These are phyloP conservation scores for Antheraea yamamai DNA, from an alignment of 2,888 invertebrate species.

Conservation along the genomic window DNA sequence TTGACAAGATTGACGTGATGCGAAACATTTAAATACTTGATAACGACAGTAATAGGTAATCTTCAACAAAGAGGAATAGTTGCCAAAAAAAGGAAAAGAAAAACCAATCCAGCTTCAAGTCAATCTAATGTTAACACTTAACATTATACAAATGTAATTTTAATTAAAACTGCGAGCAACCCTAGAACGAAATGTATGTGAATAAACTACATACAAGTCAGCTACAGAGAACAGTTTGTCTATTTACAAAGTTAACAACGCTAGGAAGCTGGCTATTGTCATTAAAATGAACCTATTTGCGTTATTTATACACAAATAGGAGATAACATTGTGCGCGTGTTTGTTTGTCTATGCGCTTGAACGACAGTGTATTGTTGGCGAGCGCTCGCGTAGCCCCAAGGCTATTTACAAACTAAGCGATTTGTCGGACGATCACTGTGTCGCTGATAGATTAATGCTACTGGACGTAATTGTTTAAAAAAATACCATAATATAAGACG, in stretches of 20 bases:
- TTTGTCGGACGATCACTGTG: not conserved
- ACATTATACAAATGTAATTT: too few relatives aligned
- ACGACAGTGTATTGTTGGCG: not conserved
- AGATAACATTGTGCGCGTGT: slow-evolving; percentile 19
- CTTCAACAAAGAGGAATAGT: too few relatives aligned
- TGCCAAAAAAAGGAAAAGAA: too few relatives aligned
- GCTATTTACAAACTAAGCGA: not conserved
- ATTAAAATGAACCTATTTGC: slow-evolving; percentile 21
- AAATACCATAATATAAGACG: too few relatives aligned
- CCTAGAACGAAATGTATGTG: not conserved
- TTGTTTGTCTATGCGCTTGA: slow-evolving; percentile 8
- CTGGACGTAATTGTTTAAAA: too few relatives aligned
- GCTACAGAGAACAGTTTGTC: not conserved
- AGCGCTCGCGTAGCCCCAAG: not conserved
- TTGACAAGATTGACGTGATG: too few relatives aligned
- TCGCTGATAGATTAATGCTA: not conserved
- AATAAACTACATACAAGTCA: not conserved
- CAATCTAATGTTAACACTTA: too few relatives aligned
- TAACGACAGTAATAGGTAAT: too few relatives aligned
- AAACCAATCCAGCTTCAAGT: too few relatives aligned
- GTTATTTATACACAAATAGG: slow-evolving; percentile 14
- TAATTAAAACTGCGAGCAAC: not conserved
- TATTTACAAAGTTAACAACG: not conserved
- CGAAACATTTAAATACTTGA: too few relatives aligned
- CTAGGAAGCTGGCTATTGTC: not conserved